phyloP scores from a whole-genome alignment of 2,113 vertebrate genomes.

The Oenanthe oenanthe region DNA sequence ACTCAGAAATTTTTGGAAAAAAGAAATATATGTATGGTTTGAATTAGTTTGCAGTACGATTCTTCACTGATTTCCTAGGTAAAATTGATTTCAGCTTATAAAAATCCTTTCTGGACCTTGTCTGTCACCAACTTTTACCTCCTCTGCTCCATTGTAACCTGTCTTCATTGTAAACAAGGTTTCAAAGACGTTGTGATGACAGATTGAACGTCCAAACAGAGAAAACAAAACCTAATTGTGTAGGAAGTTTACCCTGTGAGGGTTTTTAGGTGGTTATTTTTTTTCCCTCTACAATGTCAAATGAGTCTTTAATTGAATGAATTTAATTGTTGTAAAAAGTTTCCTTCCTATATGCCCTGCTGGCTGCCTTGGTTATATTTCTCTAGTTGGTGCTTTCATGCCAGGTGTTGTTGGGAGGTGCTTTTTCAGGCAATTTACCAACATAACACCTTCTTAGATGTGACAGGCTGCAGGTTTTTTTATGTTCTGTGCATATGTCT shows the following conservation, averaged over 20 bases:
- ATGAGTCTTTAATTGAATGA: not conserved
- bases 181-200: not conserved
- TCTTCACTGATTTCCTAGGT: not conserved
- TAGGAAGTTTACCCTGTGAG: not conserved
- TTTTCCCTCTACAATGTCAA: not conserved
- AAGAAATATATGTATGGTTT: not conserved
- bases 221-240: slow-evolving; percentile 23
- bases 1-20: not conserved
- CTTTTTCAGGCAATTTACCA: not conserved
- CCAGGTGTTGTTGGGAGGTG: not conserved
- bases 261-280: rapidly evolving
- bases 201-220: slow-evolving; percentile 9
- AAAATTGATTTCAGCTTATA: slow-evolving; percentile 13
- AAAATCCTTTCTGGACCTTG: slow-evolving; percentile 23
- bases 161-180: slow-evolving; percentile 33
- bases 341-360: not conserved
- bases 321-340: not conserved
- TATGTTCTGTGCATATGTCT: not conserved
- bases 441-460: not conserved
- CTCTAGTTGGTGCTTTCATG: not conserved
- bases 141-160: slow-evolving; percentile 5
- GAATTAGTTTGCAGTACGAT: not conserved
- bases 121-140: slow-evolving; percentile 42
- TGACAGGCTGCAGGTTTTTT: not conserved
- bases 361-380: not conserved